A percentile compares a stretch with the other conserved stretches of the same genome.
phyloP scores from a whole-genome alignment of 1,140 invertebrate genomes.

The Sinonovacula constricta region DNA sequence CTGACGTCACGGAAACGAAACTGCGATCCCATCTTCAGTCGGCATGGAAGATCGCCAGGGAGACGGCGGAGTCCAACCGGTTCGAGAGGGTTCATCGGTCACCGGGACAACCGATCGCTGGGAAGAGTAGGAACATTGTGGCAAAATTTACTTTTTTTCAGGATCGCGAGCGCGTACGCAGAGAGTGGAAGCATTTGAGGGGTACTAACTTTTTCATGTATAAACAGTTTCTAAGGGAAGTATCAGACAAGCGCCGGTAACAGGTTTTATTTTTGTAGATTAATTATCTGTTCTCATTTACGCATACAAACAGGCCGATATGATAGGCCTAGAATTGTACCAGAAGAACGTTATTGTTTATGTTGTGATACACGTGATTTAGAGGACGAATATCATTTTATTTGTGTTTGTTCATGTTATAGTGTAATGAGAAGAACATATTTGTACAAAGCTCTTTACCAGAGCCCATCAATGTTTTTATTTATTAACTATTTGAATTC shows the following conservation, averaged over 20 bases:
- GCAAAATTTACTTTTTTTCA: constrained; percentile 18
- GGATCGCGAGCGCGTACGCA: background rate
- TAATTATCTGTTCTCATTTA: too few species aligned
- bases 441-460: too few species aligned
- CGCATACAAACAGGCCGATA: too few species aligned
- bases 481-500: too few species aligned
- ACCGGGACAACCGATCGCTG: constrained; percentile 7
- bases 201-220: background rate
- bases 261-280: too few species aligned
- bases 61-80: background rate
- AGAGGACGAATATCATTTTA: too few species aligned
- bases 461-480: too few species aligned
- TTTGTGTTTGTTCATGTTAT: too few species aligned
- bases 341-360: too few species aligned
- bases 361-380: too few species aligned
- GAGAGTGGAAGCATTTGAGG: background rate
- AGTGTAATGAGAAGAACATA: too few species aligned
- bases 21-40: constrained; percentile 8
- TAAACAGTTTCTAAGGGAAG: background rate
- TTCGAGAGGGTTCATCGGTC: constrained; percentile 16
- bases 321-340: too few species aligned
- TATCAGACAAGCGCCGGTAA: background rate
- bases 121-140: constrained; percentile 5
- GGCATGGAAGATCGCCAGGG: background rate
- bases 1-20: background rate